phyloP scores from a whole-genome alignment of 2,113 vertebrate genomes.

The Chloropsis hardwickii region DNA sequence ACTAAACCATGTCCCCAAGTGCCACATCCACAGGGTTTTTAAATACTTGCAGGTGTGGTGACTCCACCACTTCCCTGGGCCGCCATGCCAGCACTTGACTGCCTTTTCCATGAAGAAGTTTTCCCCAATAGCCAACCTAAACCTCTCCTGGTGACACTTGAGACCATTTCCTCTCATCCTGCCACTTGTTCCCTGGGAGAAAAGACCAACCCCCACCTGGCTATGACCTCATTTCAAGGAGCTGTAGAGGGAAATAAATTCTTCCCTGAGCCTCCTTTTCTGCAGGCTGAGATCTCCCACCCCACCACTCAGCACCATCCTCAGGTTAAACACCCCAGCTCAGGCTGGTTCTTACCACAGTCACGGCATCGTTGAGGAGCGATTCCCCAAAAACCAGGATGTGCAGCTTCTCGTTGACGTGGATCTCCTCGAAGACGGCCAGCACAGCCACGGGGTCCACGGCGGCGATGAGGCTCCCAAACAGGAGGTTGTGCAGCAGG shows the following conservation, averaged over 20 bases:
- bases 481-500: slow-evolving; percentile 82
- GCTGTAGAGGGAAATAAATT: neutral
- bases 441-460: slow-evolving; percentile 81
- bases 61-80: neutral
- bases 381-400: slow-evolving; percentile 84
- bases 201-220: neutral
- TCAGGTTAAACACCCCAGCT: fast-evolving
- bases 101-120: neutral
- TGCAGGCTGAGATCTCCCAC: neutral
- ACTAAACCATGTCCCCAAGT: neutral
- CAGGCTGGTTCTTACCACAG: slow-evolving; percentile 69
- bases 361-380: slow-evolving; percentile 80
- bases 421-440: slow-evolving; percentile 84
- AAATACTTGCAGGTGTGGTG: neutral
- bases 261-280: neutral
- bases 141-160: neutral
- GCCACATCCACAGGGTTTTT: neutral
- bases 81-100: neutral
- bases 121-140: neutral
- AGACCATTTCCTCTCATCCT: neutral
- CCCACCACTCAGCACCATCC: neutral
- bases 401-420: slow-evolving; percentile 83
- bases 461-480: slow-evolving; percentile 78
- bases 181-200: neutral
- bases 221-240: fast-evolving